Conservation (phyloP, 2,888 invertebrate genomes). For the Octodonta nipae region DNA sequence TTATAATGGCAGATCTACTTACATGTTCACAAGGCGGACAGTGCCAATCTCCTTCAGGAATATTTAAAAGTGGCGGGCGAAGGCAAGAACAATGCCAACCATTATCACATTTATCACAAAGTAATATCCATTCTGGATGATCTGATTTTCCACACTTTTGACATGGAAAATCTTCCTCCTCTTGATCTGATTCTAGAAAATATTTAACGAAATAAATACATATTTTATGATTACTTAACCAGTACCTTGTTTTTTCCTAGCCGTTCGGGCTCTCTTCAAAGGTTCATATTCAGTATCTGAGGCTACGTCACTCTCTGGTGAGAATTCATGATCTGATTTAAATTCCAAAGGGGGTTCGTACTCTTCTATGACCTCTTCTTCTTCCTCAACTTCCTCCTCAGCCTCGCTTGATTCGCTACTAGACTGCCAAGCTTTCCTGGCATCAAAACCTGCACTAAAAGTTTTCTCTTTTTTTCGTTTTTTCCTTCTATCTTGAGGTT, state of each 20-base stretch:
- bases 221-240: no score
- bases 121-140: conserved; percentile 92
- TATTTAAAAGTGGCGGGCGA: conserved; percentile 77
- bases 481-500: conserved; percentile 33
- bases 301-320: conserved; percentile 72
- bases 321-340: conserved; percentile 80
- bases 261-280: conserved; percentile 69
- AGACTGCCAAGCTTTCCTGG: conserved; percentile 45
- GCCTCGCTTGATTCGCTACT: conserved; percentile 41
- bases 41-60: conserved; percentile 96
- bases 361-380: conserved; percentile 33
- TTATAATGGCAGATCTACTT: conserved; percentile 36
- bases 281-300: conserved; percentile 56
- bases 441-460: conserved; percentile 34
- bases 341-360: conserved; percentile 16
- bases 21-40: conserved; percentile 96
- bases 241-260: conserved; percentile 51
- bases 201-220: no score
- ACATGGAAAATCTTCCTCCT: conserved; percentile 62
- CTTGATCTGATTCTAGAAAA: conserved; percentile 24
- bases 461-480: conserved; percentile 32
- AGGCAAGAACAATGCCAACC: conserved; percentile 98
- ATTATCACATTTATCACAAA: conserved; percentile 89
- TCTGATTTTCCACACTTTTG: conserved; percentile 80
- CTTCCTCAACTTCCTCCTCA: conserved; percentile 31